Evolutionary conservation across 2,888 invertebrate species (phyloP), one percentile per base, ranked within the genome.

Genomic region (Napeogenes sylphis): DNA sequence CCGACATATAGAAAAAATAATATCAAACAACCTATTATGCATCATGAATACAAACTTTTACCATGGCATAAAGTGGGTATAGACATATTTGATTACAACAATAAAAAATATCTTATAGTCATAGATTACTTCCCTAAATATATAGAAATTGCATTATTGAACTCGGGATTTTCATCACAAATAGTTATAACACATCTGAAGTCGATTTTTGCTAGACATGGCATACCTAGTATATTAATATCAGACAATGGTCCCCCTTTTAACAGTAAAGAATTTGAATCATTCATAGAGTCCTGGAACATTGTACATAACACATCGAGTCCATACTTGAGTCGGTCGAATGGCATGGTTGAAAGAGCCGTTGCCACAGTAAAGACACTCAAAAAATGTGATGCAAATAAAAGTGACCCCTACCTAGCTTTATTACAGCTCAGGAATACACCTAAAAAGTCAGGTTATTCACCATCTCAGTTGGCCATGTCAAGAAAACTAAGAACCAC

Each of bases 11-110:
- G 62, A 35, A 47, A 46, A 13, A 42, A 30, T 45, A 62, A 59
- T 32, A 10, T 45, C 45, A 61, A 58, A 51, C 61, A 64, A 47
- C 57, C 42, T 10, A 42, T 42, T 12, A 10, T 6, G 5, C 42
- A 42, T 10, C 12, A 42, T 42, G 42, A 42, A 3, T 10, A 61
- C n/a, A n/a, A 30, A 12, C 57, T 10, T n/a, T 10, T 62, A 4
- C 68, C 70, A 42, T 70, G 65, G 67, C 4, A 63, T 33, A 64
- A 66, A 63, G 63, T 69, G 5, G 69, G 66, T 51, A 30, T 63
- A 13, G 68, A 69, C 61, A 8, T 68, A 0, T 61, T 69, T 56
- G 62, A 69, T 8, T 60, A 59, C 33, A 42, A 65, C n/a, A 38
- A 14, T 5, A 14, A 53, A 46, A 63, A 64, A 58, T 70, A 68